These are phyloP conservation scores for Mechanitis mazaeus DNA, from an alignment of 2,888 invertebrate genomes.

Conservation along the genomic window DNA sequence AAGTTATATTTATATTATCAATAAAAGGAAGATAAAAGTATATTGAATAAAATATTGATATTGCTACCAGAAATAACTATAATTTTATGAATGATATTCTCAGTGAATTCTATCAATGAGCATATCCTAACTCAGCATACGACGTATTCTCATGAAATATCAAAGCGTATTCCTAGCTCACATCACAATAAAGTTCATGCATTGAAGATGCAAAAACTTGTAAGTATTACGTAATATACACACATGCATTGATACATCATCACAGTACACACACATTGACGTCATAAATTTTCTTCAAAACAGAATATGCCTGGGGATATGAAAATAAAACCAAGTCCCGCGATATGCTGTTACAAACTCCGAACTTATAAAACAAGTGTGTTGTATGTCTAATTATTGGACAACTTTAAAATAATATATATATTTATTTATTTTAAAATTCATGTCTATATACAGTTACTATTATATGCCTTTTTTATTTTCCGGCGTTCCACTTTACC, in stretches of 20 bases:
- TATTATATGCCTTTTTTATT: too few species aligned
- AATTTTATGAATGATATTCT: constrained; percentile 4
- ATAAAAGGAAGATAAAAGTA: not conserved
- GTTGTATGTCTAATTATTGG: constrained; percentile 2
- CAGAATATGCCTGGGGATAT: constrained; percentile 10
- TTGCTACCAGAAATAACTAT: not conserved
- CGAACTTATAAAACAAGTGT: constrained; percentile 13
- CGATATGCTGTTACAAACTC: constrained; percentile 12
- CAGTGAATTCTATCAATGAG: not conserved
- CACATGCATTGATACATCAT: constrained; percentile 6
- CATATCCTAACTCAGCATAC: not conserved
- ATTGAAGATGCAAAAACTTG: constrained; percentile 47
- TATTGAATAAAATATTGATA: not conserved
- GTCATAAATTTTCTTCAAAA: constrained; percentile 3
- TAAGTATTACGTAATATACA: constrained; percentile 34
- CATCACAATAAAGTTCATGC: constrained; percentile 38
- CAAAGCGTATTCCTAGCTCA: constrained; percentile 3
- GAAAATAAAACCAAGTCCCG: constrained; percentile 9
- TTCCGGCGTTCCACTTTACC: too few species aligned
- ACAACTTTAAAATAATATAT: too few species aligned
- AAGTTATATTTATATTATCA: too few species aligned
- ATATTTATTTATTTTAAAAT: too few species aligned
- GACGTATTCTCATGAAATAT: constrained; percentile 16
- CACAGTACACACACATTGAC: not conserved
- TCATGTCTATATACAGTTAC: too few species aligned